Base-by-base conservation (phyloP, 2,797 vertebrate genomes). In the Mustela erminea region DNA sequence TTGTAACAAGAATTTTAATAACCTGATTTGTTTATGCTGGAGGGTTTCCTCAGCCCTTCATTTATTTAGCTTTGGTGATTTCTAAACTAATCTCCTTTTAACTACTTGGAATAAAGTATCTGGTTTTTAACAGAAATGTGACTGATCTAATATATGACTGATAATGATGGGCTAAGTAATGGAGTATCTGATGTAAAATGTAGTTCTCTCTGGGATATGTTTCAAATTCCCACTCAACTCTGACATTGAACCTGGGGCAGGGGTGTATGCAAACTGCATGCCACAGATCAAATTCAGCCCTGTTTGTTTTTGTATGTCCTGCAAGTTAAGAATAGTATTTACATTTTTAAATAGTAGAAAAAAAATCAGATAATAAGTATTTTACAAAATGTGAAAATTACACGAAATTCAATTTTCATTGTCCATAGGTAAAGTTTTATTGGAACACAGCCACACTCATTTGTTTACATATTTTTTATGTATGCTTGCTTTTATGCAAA, bases 61-160 rank as follows among this genome's bases (percentile, higher is more conserved):
- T 77, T 96, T 91, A 91, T 35, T 84, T 70, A 90, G 62, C 64
- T 95, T 87, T 62, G 83, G 32, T 58, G 86, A 81, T 60, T 92
- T 83, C 32, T 38, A 70, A 85, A 91, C 32, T 91, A 88, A 74
- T 81, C 14, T 74, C 72, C 64, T 56, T 72, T 15, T 66, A 93
- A 93, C 32, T 70, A 86, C 94, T 43, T 82, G 29, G 64, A 95
- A 95, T 74, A 54, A 87, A 87, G 41, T 64, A 38, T 64, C n/a
- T 95, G 25, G 93, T 78, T 96, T 77, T 95, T 74, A 96, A 72
- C 18, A 95, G 46, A 17, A 91, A 93, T 60, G 25, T 70, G n/a
- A 92, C 14, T 85, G n/a, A 27, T 70, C 32, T 91, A 90, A 82
- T 11, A 35, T 21, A 87, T 91, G 64, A 77, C 56, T 85, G 56